Evolutionary conservation across 2,797 vertebrate species (phyloP), one percentile per base, ranked within the genome.

Genomic region (Poeciliopsis turneri): DNA sequence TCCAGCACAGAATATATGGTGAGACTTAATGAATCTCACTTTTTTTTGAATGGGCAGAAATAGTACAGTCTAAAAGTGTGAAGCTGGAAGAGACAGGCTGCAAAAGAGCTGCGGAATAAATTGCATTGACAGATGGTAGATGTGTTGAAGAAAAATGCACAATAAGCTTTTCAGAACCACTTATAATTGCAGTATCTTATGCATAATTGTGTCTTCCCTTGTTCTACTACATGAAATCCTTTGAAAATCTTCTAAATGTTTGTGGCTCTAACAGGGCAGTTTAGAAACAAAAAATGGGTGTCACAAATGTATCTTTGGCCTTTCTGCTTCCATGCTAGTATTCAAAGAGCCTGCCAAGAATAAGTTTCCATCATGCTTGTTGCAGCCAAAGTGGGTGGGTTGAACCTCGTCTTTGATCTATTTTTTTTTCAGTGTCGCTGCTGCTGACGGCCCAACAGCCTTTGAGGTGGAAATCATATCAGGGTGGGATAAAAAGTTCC

Each of bases 351-450:
- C 59, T 77, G 75, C 83, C 70, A 76, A 72, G 55, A 78, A 72
- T 74, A 84, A 75, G 33, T 78, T 49, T 45, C 49, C 39, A 51
- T 71, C 53, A 49, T 61, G 51, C 36, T 61, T 36, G 18, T 43
- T 53, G 80, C 69, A 84, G 81, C 78, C 25, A 13, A 71, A 73
- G 71, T 68, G 66, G 46, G 41, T 45, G 45, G 57, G 71, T 28
- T 72, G 76, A 64, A 53, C 66, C 64, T 45, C 0, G 11, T 79
- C 82, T 92, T 86, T 92, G 88, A 90, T 93, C 80, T 89, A 68
- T 85, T 90, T 83, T 82, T 82, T 39, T 41, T 41, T 41, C 79
- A 83, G 80, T 73, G 88, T 89, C 89, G 78, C 16, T 79, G 83
- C 78, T 46, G 82, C 74, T 75, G 86, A 87, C 0, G 49, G 68